Evolutionary conservation across 2,113 vertebrate species (phyloP).

Genomic region (Heterocephalus glaber): DNA sequence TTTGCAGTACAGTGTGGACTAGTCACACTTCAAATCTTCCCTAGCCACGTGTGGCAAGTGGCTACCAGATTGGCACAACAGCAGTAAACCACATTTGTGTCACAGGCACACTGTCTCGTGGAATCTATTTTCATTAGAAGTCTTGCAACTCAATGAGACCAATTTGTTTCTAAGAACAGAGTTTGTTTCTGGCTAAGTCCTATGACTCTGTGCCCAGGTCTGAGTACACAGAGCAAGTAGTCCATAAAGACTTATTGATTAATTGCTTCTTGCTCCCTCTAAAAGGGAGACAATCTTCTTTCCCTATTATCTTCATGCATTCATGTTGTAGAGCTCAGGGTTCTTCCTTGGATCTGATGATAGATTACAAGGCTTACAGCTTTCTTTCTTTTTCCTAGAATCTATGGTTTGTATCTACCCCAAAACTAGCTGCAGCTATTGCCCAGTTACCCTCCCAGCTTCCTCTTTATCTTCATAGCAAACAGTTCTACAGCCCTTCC

Average conservation of each 20-base stretch:
- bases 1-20: not conserved
- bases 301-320: not conserved
- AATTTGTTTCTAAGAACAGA: not conserved
- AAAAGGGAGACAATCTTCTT: not conserved
- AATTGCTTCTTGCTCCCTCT: not conserved
- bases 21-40: not conserved
- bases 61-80: not conserved
- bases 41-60: not conserved
- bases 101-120: not conserved
- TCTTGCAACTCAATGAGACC: not conserved
- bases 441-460: not conserved
- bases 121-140: not conserved
- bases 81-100: not conserved
- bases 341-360: not conserved
- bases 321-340: not conserved
- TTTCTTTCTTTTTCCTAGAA: conserved; percentile 2
- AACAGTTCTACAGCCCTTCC: conserved; percentile 37
- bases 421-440: not conserved
- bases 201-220: not conserved
- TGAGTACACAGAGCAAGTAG: not conserved
- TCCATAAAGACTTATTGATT: not conserved
- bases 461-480: conserved; percentile 35
- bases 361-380: not conserved
- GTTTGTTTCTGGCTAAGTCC: not conserved
- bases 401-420: not conserved